Evolutionary conservation across 2,113 vertebrate species (phyloP).

Genomic region (Misgurnus anguillicaudatus): DNA sequence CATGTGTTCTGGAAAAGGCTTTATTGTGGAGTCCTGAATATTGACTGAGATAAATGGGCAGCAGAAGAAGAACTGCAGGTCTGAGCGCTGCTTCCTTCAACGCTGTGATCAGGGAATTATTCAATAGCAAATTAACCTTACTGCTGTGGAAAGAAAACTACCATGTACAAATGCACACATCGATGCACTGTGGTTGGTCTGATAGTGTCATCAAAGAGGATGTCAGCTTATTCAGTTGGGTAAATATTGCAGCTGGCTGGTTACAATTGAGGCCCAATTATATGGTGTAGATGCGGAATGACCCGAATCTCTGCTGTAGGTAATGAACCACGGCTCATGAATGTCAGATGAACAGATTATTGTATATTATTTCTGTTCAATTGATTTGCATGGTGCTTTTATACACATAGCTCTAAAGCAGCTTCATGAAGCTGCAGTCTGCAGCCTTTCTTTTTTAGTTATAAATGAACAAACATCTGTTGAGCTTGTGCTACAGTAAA

Average conservation of each 20-base stretch:
- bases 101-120: neutral
- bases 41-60: neutral
- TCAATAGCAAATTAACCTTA: neutral
- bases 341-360: neutral
- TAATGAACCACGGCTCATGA: conserved; percentile 7
- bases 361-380: too few species aligned
- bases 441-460: too few species aligned
- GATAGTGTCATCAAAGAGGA: conserved; percentile 26
- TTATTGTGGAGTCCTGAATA: conserved; percentile 6
- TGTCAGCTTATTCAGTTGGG: conserved; percentile 13
- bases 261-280: neutral
- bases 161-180: neutral
- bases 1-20: neutral
- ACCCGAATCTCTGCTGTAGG: neutral
- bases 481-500: too few species aligned
- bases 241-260: conserved; percentile 9
- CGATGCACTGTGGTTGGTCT: neutral
- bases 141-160: conserved; percentile 35
- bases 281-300: conserved; percentile 5
- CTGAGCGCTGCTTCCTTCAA: neutral
- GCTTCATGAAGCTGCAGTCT: too few species aligned
- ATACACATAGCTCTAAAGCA: too few species aligned
- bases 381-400: too few species aligned
- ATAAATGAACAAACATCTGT: too few species aligned
- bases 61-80: conserved; percentile 6